These are phyloP conservation scores for Bolinopsis microptera DNA, from an alignment of 37 sponge, comb jelly and placozoan species.

Conservation along the genomic window DNA sequence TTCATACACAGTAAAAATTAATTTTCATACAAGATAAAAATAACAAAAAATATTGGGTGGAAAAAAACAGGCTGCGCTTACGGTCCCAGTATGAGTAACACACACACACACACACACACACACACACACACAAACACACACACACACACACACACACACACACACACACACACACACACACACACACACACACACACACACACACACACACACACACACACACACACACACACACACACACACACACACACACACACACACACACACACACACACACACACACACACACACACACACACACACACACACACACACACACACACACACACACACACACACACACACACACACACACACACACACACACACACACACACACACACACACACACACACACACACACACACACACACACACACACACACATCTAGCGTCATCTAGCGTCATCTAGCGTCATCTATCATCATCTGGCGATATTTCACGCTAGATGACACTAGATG, in stretches of 20 bases:
- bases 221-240: conserved; percentile 68
- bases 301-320: conserved; percentile 66
- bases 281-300: conserved; percentile 67
- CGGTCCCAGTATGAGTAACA: no score
- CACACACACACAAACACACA: conserved; percentile 61
- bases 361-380: conserved; percentile 69
- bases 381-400: conserved; percentile 70
- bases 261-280: conserved; percentile 70
- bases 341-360: conserved; percentile 70
- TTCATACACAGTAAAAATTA: no score
- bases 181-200: conserved; percentile 67
- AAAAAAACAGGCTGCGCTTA: no score
- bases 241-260: conserved; percentile 69
- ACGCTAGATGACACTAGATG: no score
- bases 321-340: conserved; percentile 69
- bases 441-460: no score
- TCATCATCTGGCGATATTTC: no score
- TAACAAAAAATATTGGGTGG: no score
- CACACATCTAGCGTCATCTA: no score
- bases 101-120: conserved; percentile 27
- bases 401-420: conserved; percentile 71
- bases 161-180: conserved; percentile 67
- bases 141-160: conserved; percentile 67
- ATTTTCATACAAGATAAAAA: no score
- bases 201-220: conserved; percentile 67